Evolutionary conservation across 2,797 vertebrate genomes (phyloP).

Genomic region (Scleropages formosus): DNA sequence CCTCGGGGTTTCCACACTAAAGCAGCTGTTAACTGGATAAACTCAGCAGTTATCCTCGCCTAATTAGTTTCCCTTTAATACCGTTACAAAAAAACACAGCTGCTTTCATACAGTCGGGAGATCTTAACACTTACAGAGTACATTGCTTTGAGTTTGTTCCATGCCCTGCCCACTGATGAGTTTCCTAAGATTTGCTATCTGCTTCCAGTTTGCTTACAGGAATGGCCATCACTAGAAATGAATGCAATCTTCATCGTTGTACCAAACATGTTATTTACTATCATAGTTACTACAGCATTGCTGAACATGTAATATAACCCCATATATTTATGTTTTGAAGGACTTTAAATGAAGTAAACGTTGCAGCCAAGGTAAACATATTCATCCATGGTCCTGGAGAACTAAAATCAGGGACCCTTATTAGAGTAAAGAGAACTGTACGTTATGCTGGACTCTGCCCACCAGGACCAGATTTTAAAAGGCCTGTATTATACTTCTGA

Average conservation of each 20-base stretch:
- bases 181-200: background rate
- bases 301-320: background rate
- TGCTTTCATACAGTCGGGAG: background rate
- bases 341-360: background rate
- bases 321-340: background rate
- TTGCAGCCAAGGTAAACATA: too few relatives aligned
- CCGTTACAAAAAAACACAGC: background rate
- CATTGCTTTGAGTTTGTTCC: background rate
- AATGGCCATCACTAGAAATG: background rate
- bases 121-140: background rate
- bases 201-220: background rate
- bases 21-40: constrained; percentile 28
- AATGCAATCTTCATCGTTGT: background rate
- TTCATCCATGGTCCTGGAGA: too few relatives aligned
- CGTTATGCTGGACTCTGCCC: too few relatives aligned
- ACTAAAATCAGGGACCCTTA: too few relatives aligned
- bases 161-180: background rate
- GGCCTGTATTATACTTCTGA: too few relatives aligned
- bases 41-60: constrained; percentile 19
- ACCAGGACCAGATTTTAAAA: too few relatives aligned
- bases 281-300: background rate
- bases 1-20: constrained; percentile 43
- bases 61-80: constrained; percentile 18
- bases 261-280: background rate
- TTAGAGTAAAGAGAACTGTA: too few relatives aligned